Conservation (phyloP, 2,888 invertebrate genomes). For the Andrena trimmerana region DNA sequence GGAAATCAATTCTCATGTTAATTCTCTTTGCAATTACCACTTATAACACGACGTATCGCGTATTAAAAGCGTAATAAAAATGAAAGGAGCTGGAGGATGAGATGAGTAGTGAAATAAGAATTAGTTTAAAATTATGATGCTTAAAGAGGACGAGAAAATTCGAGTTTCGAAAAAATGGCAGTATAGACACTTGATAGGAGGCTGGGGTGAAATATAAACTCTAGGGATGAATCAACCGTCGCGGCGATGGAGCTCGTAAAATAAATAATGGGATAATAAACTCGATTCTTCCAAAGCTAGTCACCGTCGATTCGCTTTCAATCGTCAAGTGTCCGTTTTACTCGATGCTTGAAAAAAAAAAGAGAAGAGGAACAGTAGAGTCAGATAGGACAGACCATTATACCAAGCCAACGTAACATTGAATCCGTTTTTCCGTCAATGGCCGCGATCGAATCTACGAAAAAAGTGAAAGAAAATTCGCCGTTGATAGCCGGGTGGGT, state of each 20-base stretch:
- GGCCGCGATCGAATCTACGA: constrained; percentile 48
- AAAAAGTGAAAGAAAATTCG: constrained; percentile 38
- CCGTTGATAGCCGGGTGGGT: constrained; percentile 25
- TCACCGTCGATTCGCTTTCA: constrained; percentile 60
- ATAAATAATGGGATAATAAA: constrained; percentile 80
- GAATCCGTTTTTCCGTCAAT: constrained; percentile 69
- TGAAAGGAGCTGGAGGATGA: not conserved
- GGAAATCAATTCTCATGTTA: too few species aligned
- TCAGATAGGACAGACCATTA: constrained; percentile 30
- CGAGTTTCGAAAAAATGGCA: constrained; percentile 35
- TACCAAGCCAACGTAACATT: constrained; percentile 61
- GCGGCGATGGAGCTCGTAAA: constrained; percentile 79
- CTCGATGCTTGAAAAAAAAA: constrained; percentile 10
- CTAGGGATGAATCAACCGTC: constrained; percentile 76
- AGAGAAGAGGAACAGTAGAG: constrained; percentile 22
- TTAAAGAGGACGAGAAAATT: constrained; percentile 15
- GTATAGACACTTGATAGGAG: constrained; percentile 58
- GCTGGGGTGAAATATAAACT: constrained; percentile 62
- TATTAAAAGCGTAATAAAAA: not conserved
- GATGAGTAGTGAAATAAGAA: not conserved
- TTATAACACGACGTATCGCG: not conserved
- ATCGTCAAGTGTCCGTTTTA: constrained; percentile 50
- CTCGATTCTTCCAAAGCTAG: constrained; percentile 48
- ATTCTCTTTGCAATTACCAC: too few species aligned
- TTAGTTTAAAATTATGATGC: constrained; percentile 29